Conservation (phyloP, 2,113 vertebrate species). For the Anas platyrhynchos region DNA sequence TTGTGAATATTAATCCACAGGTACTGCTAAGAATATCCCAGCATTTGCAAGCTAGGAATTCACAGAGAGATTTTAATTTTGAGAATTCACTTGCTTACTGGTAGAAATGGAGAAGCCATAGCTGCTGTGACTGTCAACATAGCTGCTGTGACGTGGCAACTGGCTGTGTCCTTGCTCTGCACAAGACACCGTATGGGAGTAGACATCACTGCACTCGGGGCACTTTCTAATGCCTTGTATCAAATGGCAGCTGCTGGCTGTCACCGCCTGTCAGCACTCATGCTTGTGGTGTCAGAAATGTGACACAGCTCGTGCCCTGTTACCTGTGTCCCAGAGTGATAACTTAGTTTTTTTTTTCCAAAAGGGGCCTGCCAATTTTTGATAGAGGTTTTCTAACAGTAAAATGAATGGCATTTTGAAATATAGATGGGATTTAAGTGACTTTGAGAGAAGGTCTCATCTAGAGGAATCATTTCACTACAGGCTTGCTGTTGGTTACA, state of each 20-base stretch:
- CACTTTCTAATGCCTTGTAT: neutral
- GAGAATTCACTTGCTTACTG: neutral
- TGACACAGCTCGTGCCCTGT: neutral
- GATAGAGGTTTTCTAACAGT: neutral
- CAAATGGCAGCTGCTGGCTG: conserved; percentile 23
- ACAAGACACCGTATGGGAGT: neutral
- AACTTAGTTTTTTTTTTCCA: neutral
- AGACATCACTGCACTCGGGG: neutral
- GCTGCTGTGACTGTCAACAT: neutral
- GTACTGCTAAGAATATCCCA: neutral
- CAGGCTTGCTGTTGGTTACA: neutral
- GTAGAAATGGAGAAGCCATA: neutral
- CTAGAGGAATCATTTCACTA: neutral
- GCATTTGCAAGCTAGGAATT: neutral
- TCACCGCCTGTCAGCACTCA: neutral
- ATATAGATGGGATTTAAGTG: neutral
- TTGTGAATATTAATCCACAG: neutral
- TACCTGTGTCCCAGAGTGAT: neutral
- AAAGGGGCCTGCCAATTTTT: neutral
- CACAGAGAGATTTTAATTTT: neutral
- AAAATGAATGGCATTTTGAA: neutral
- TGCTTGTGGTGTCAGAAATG: neutral
- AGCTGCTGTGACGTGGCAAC: neutral
- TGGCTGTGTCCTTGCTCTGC: neutral
- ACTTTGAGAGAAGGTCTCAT: neutral